Evolutionary conservation across 2,113 vertebrate species (phyloP), one percentile per base, ranked within the genome.

Genomic region (Oncorhynchus gorbuscha): DNA sequence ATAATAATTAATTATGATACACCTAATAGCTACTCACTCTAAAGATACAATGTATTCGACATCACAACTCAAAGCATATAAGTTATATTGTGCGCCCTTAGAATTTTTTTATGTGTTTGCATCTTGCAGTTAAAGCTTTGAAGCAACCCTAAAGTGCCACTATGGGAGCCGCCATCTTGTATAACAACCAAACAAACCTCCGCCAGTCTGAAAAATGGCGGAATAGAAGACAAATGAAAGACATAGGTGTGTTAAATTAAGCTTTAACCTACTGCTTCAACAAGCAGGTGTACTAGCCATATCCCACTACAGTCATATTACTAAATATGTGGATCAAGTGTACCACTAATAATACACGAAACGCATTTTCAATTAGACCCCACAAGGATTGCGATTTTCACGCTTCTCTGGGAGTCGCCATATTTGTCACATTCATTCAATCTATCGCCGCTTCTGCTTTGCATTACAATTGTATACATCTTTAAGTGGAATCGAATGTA

Each of bases 381-480:
- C n/a, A n/a, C n/a, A n/a, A n/a, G n/a, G 84, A 86, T 83, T 82
- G 88, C 87, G 89, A 86, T 93, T 91, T 94, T 93, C 92, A 93
- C 92, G 91, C 91, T 75, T 93, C 93, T 90, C 88, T 95, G 95
- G 94, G 93, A 94, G 94, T 94, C 94, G 94, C 94, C 95, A 95
- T 96, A 87, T 95, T 95, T 45, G 94, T 92, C 14, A 69, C 5
- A 69, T 45, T 45, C 30, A 35, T 22, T n/a, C n/a, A 62, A 22
- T 62, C 7, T 22, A 22, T 62, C n/a, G n/a, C 59, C 59, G 2
- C n/a, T 11, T 22, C n/a, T 8, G 59, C 59, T 7, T n/a, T 62
- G 2, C 16, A 62, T 16, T 62, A n/a, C 22, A 13, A 3, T 9
- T 22, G 6, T 7, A 62, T 5, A 4, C 12, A 55, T 55, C 12